These are phyloP conservation scores for Poeciliopsis turrubarensis DNA, from an alignment of 2,113 vertebrate species.

Conservation along the genomic window DNA sequence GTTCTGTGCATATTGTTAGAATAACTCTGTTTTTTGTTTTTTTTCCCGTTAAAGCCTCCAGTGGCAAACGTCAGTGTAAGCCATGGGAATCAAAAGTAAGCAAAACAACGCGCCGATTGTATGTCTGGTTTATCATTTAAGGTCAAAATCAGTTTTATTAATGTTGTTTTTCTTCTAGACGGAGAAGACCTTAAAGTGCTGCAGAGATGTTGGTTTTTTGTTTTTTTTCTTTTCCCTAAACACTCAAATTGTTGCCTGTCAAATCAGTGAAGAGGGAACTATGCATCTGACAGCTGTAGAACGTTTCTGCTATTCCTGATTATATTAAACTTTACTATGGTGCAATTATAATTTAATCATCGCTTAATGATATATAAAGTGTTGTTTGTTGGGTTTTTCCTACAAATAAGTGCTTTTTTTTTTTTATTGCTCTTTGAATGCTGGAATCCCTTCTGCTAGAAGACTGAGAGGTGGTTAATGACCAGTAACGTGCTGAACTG, in stretches of 20 bases:
- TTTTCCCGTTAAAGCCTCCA: constrained; percentile 72
- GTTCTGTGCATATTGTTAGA: neutral
- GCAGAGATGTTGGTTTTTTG: too few species aligned
- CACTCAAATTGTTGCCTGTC: neutral
- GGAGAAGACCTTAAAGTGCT: constrained; percentile 85
- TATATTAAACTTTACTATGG: neutral
- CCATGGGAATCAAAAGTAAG: constrained; percentile 91
- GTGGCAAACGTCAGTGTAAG: constrained; percentile 33
- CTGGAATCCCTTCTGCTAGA: constrained; percentile 6
- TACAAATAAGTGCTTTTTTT: neutral
- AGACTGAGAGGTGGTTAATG: constrained; percentile 4
- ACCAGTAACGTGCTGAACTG: neutral
- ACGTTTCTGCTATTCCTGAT: constrained; percentile 1
- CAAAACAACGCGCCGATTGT: neutral
- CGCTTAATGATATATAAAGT: neutral
- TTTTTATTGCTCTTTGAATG: neutral
- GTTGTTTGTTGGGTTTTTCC: constrained; percentile 8
- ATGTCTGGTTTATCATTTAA: neutral
- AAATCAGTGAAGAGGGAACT: constrained; percentile 22
- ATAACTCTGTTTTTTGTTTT: neutral
- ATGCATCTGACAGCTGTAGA: constrained; percentile 26
- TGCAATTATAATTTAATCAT: constrained; percentile 28
- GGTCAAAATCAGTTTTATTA: neutral
- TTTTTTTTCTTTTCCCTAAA: constrained; percentile 5
- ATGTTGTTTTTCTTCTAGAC: constrained; percentile 73